Evolutionary conservation across 1,140 invertebrate genomes (phyloP), one percentile per base, ranked within the genome.

Genomic region (Yoshiicerus persimilis): DNA sequence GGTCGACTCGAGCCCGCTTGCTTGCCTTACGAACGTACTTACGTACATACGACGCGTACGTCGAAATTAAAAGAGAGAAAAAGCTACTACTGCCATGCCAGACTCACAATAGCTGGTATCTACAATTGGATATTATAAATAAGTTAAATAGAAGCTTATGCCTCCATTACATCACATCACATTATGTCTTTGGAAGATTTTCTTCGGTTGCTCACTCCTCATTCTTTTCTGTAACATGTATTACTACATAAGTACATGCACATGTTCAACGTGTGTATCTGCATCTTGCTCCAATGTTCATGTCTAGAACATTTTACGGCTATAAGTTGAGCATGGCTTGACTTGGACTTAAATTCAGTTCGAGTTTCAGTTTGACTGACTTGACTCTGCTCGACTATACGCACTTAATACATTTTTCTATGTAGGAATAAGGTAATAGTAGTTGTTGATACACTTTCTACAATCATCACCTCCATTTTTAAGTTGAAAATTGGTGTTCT

Each of bases 1-100:
- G 88, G 84, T 86, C 80, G 84, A 77, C 86, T 87, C 41, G 13
- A 38, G 87, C 32, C 75, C 86, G 38, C 70, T 41, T 39, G 56
- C 84, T 47, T 30, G 13, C 8, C 23, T 27, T 70, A 70, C 9
- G 64, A 83, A n/a, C 77, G 77, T 36, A 75, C 70, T 75, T 75
- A 75, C 77, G 23, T 80, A 80, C 32, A 30, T 34, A 80, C 62
- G 64, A 66, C 64, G 64, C 64, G 27, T 70, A 80, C 75, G 75
- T 80, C 75, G 75, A 80, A 80, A 80, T 80, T 80, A 80, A 80
- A 80, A 80, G 75, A 32, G 25, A 66, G 27, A 16, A 80, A 32
- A 75, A 34, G 30, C 27, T 16, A 75, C 70, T 32, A 64, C n/a
- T 64, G 62, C 62, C n/a, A 25, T n/a, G n/a, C 1, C 10, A 30